These are phyloP conservation scores for Philaethria dido DNA, from an alignment of 2,888 invertebrate genomes.

Conservation along the genomic window DNA sequence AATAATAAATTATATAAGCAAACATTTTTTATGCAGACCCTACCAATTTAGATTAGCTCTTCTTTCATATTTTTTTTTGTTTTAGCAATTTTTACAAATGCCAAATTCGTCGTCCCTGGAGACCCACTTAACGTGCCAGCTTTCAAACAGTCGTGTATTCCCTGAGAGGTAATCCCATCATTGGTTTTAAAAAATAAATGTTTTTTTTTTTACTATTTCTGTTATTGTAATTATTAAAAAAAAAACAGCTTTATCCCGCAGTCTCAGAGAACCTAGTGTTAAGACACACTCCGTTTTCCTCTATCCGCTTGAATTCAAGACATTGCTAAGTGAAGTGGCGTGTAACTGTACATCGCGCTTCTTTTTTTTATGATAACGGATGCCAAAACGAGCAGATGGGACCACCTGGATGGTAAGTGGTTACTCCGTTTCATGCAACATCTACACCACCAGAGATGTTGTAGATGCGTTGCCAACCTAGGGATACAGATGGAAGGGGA, in stretches of 20 bases:
- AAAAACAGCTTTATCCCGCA: no score
- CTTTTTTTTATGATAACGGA: no score
- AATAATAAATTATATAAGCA: not conserved
- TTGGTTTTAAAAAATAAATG: not conserved
- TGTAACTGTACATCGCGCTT: no score
- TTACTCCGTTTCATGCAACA: no score
- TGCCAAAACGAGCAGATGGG: no score
- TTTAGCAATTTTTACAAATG: conserved; percentile 72
- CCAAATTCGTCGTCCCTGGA: conserved; percentile 62
- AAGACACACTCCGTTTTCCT: not conserved
- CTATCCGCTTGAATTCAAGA: no score
- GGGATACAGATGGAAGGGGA: no score
- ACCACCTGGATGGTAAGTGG: no score
- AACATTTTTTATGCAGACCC: not conserved
- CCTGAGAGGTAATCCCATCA: conserved; percentile 17
- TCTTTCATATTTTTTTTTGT: conserved; percentile 65
- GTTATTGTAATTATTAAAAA: no score
- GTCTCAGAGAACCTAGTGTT: not conserved
- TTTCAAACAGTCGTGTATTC: conserved; percentile 45
- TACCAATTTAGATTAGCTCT: conserved; percentile 77
- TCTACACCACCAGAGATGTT: no score
- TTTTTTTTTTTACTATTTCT: not conserved
- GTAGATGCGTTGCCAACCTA: no score
- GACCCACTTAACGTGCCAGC: conserved; percentile 58
- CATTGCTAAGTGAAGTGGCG: no score